These are phyloP conservation scores for Eurystomus gularis DNA, from an alignment of 2,113 vertebrate species.

Conservation along the genomic window DNA sequence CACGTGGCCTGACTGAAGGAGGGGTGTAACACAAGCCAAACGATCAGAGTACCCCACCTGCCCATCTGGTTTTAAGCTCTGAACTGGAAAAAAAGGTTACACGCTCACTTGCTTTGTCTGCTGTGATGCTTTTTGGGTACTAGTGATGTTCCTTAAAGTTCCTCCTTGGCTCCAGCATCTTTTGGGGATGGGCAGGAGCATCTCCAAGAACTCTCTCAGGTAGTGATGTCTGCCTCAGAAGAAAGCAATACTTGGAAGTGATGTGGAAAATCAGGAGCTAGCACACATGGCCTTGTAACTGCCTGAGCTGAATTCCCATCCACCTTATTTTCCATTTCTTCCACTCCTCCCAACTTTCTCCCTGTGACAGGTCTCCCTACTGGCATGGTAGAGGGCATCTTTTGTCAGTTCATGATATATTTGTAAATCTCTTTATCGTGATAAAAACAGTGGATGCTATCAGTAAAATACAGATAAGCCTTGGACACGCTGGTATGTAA, in stretches of 20 bases:
- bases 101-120: background rate
- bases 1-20: background rate
- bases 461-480: background rate
- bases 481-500: background rate
- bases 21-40: background rate
- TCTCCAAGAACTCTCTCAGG: background rate
- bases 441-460: background rate
- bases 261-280: background rate
- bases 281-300: background rate
- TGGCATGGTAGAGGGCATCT: background rate
- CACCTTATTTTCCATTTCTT: background rate
- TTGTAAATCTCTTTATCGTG: background rate
- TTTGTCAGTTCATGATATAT: background rate
- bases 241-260: background rate
- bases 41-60: background rate
- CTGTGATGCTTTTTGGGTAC: background rate
- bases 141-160: background rate
- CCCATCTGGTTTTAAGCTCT: background rate
- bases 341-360: background rate
- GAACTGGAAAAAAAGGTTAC: background rate
- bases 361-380: background rate
- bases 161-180: background rate
- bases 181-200: background rate
- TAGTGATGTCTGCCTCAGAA: background rate
- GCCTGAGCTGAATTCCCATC: background rate